phyloP scores from a whole-genome alignment of 2,797 vertebrate species.

The Euthynnus affinis region DNA sequence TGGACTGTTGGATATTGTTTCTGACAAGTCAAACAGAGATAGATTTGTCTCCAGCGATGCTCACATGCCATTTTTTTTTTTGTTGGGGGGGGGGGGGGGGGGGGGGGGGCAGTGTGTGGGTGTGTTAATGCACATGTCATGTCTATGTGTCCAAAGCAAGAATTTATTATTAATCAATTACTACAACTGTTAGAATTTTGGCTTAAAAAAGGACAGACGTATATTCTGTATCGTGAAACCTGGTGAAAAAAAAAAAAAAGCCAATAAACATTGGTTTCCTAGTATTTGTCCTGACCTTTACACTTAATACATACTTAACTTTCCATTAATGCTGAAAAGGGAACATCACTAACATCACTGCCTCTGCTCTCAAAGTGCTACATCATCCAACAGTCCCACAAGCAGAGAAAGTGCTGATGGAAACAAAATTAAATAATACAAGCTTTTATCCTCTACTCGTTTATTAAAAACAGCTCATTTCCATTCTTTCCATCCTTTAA shows the following conservation, averaged over 20 bases:
- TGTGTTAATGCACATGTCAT: not conserved
- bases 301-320: not conserved
- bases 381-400: conserved; percentile 18
- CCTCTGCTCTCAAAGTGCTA: conserved; percentile 5
- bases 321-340: conserved; percentile 5
- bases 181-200: not conserved
- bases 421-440: conserved; percentile 42
- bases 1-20: conserved; percentile 24
- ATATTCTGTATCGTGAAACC: not conserved
- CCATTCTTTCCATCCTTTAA: not conserved
- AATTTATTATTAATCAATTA: too few species aligned
- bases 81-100: too few species aligned
- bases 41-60: conserved; percentile 11
- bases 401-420: conserved; percentile 28
- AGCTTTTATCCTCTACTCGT: conserved; percentile 47
- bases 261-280: fast-evolving
- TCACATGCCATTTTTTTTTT: conserved; percentile 22
- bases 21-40: conserved; percentile 38
- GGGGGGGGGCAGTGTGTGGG: not conserved
- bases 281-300: not conserved
- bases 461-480: conserved; percentile 27
- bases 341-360: not conserved
- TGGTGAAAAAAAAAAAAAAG: not conserved
- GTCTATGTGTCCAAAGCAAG: not conserved
- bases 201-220: not conserved